These are phyloP conservation scores for Salminus brasiliensis DNA, from an alignment of 2,113 vertebrate genomes.

Conservation along the genomic window DNA sequence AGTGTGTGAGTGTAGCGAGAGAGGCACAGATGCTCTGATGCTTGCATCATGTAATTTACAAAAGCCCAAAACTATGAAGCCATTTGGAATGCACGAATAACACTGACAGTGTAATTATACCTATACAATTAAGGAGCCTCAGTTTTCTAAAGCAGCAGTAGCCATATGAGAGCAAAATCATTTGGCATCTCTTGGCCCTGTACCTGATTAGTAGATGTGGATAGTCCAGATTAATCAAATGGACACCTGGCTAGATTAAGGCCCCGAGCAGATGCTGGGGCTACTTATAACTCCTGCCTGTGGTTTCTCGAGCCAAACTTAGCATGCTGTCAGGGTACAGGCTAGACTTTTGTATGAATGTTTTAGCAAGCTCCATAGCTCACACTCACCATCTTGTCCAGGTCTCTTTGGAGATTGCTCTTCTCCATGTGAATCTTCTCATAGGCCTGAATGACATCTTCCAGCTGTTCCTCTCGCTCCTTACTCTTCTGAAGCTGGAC, in stretches of 20 bases:
- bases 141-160: slow-evolving; percentile 9
- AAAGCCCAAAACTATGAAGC: slow-evolving; percentile 31
- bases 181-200: slow-evolving; percentile 6
- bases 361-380: slow-evolving; percentile 11
- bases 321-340: slow-evolving; percentile 14
- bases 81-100: slow-evolving; percentile 37
- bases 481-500: slow-evolving; percentile 91
- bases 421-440: slow-evolving; percentile 98
- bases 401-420: slow-evolving; percentile 89
- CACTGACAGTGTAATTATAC: slow-evolving; percentile 17
- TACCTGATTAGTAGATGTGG: slow-evolving; percentile 13
- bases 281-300: slow-evolving; percentile 45
- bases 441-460: slow-evolving; percentile 96
- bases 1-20: slow-evolving; percentile 45
- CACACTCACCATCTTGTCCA: slow-evolving; percentile 91
- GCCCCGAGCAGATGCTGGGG: slow-evolving; percentile 38
- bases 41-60: slow-evolving; percentile 49
- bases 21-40: slow-evolving; percentile 46
- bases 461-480: slow-evolving; percentile 93
- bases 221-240: slow-evolving; percentile 48
- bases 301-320: slow-evolving; percentile 41
- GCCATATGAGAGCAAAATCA: slow-evolving; percentile 24
- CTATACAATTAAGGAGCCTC: slow-evolving; percentile 11
- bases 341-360: slow-evolving; percentile 24
- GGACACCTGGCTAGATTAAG: slow-evolving; percentile 51